A percentile compares a stretch with the other conserved stretches of the same genome.
phyloP scores from a whole-genome alignment of 2,888 invertebrate genomes.

The Drosophila ustulata region DNA sequence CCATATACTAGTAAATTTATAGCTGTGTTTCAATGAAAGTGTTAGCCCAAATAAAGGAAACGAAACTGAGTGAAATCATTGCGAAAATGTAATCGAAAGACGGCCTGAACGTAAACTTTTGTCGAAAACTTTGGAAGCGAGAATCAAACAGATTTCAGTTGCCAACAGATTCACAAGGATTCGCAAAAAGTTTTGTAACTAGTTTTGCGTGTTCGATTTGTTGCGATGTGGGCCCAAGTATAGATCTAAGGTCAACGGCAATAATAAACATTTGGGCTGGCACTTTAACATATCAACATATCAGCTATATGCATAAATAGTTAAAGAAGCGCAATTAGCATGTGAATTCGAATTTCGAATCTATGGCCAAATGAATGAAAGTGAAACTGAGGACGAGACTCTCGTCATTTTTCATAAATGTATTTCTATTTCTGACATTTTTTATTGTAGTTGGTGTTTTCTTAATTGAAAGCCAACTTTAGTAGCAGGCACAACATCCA shows the following conservation, averaged over 20 bases:
- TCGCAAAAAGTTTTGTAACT: conserved; percentile 13
- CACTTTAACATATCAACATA: conserved; percentile 4
- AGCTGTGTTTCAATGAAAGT: neutral
- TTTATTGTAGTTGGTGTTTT: conserved; percentile 58
- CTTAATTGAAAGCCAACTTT: conserved; percentile 78
- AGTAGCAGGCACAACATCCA: conserved; percentile 32
- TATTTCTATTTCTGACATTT: conserved; percentile 35
- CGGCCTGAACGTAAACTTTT: conserved; percentile 1
- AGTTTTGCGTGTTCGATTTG: conserved; percentile 5
- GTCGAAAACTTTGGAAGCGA: conserved; percentile 4
- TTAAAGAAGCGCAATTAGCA: neutral
- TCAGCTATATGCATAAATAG: neutral
- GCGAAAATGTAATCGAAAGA: neutral
- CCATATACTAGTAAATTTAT: neutral
- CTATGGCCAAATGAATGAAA: neutral
- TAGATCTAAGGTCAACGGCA: conserved; percentile 21
- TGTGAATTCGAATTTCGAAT: too few relatives aligned
- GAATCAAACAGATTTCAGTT: conserved; percentile 14
- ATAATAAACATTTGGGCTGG: conserved; percentile 15
- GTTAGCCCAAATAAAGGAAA: neutral
- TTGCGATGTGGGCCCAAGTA: neutral
- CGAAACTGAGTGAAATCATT: neutral
- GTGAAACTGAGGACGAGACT: neutral
- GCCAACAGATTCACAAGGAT: conserved; percentile 9
- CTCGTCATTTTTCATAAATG: conserved; percentile 56